Evolutionary conservation across 2,113 vertebrate species (phyloP).

Genomic region (Stomatorhinus ivindoensis): DNA sequence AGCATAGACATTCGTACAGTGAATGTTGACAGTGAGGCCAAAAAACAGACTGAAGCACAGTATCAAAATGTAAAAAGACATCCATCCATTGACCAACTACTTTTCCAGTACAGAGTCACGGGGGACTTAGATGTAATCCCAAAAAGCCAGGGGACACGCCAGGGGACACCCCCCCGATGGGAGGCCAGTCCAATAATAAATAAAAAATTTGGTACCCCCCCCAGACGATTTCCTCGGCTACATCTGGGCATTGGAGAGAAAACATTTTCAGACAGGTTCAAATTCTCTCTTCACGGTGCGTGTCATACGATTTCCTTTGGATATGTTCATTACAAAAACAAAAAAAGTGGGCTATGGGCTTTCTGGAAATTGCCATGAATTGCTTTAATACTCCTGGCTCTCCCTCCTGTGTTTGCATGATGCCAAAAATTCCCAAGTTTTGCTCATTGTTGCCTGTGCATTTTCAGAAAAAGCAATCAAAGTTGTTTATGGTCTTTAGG

Average conservation of each 20-base stretch:
- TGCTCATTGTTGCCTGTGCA: not conserved
- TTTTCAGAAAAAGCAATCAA: not conserved
- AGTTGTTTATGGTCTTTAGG: not conserved
- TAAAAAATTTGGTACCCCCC: not conserved
- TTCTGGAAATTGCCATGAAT: not conserved
- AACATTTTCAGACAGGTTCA: not conserved
- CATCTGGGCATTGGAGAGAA: not conserved
- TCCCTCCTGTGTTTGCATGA: not conserved
- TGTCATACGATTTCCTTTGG: not conserved
- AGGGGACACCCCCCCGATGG: not conserved
- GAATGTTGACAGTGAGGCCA: not conserved
- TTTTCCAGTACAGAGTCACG: not conserved
- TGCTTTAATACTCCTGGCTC: not conserved
- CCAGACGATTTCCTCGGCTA: not conserved
- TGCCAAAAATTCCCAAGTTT: not conserved
- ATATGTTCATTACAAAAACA: not conserved
- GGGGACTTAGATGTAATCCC: not conserved
- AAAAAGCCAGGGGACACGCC: not conserved
- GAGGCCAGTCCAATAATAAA: not conserved
- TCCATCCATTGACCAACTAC: not conserved
- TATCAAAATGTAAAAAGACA: not conserved
- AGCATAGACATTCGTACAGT: not conserved
- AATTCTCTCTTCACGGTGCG: not conserved
- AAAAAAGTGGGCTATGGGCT: not conserved
- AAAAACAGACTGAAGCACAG: not conserved